Evolutionary conservation across 1,140 invertebrate species (phyloP), one percentile per base, ranked within the genome.

Genomic region (Cherax quadricarinatus): DNA sequence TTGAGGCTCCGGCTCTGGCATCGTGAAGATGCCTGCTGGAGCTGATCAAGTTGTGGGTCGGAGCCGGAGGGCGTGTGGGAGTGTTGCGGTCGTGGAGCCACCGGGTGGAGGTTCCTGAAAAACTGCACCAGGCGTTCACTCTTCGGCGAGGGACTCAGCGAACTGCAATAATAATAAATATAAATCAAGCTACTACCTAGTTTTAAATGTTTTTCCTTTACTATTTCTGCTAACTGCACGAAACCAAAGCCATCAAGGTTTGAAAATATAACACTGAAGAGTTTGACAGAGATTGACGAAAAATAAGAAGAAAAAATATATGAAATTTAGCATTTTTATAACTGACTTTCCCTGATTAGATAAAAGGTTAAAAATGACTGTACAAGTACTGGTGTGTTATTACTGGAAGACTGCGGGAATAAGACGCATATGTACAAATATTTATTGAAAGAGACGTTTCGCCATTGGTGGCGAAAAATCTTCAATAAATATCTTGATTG

Each of bases 91-190:
- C 62, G 30, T 53, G 62, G 80, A 18, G 78, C 18, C 21, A n/a
- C 21, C 49, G n/a, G 30, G 4, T 83, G 88, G 21, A 90, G 49
- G 49, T 90, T 81, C 18, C 62, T 62, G 88, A 90, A 85, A 66
- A 90, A 90, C 41, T 90, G 80, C 53, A 83, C 53, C 1, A 90
- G 60, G n/a, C 88, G 88, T 24, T 90, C 88, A 41, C 81, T 90
- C 70, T 90, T 90, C 6, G 88, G 88, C 81, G 81, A 90, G 14
- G 82, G 62, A 48, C 16, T 73, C 24, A 73, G 70, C 60, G 73
- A 87, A 7, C 70, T 75, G n/a, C 14, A 49, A 66, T 18, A 16
- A 18, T 21, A 18, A 66, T 4, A 66, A 66, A 1, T 66, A 14
- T 21, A 18, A 66, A 18, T 57, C 53, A 66, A 9, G 62, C 18